phyloP scores from a whole-genome alignment of 2,888 invertebrate genomes.

The Eudemis profundana region DNA sequence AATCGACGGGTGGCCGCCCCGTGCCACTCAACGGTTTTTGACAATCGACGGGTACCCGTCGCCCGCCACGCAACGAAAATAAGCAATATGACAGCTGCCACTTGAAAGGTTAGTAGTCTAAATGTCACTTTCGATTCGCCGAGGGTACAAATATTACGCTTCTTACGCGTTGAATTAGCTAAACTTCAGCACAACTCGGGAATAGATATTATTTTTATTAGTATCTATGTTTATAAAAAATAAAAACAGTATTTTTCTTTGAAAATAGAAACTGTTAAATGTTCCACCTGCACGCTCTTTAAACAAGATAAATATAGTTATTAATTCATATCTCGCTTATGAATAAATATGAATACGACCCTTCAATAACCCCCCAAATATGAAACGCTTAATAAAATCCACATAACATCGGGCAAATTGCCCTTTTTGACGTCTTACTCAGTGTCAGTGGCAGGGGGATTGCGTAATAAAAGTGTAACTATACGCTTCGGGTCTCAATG shows the following conservation, averaged over 20 bases:
- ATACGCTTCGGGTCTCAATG: constrained; percentile 60
- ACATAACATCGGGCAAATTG: constrained; percentile 74
- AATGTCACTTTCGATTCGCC: too few relatives aligned
- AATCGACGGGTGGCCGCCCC: too few relatives aligned
- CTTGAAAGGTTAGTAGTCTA: too few relatives aligned
- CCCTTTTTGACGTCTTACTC: constrained; percentile 82
- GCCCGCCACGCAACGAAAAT: too few relatives aligned
- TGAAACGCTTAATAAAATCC: constrained; percentile 80
- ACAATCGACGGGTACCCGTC: too few relatives aligned
- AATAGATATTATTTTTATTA: too few relatives aligned
- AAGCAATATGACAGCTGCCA: too few relatives aligned
- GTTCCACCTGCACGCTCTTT: constrained; percentile 21
- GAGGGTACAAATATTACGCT: too few relatives aligned
- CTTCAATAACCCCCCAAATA: constrained; percentile 71
- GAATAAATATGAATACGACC: constrained; percentile 61
- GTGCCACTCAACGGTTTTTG: too few relatives aligned
- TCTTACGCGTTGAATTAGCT: too few relatives aligned
- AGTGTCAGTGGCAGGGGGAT: constrained; percentile 67
- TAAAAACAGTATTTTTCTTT: background rate
- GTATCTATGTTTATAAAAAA: too few relatives aligned
- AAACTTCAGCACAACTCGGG: too few relatives aligned
- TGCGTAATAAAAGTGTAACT: constrained; percentile 59
- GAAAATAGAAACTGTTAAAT: background rate
- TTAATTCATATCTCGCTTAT: constrained; percentile 46
- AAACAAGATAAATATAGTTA: constrained; percentile 40